These are phyloP conservation scores for Tachysurus vachellii DNA, from an alignment of 2,113 vertebrate species.

Conservation along the genomic window DNA sequence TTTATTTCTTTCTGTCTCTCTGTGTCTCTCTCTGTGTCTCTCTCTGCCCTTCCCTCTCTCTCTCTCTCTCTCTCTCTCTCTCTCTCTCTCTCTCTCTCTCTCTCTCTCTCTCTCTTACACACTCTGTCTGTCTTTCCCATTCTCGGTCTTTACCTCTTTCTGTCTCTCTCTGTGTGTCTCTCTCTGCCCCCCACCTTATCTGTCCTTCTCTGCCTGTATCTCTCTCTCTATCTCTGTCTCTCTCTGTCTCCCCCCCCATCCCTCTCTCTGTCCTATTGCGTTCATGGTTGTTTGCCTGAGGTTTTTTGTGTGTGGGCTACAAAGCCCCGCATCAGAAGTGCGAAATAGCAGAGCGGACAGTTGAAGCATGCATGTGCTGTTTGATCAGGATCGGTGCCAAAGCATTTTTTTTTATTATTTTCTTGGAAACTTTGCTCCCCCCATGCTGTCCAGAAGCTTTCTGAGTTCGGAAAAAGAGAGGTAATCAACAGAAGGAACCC, in stretches of 20 bases:
- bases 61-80: neutral
- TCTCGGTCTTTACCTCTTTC: no score
- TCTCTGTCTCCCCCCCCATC: neutral
- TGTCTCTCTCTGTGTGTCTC: neutral
- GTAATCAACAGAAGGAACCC: slow-evolving; percentile 55
- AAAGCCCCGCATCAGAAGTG: slow-evolving; percentile 47
- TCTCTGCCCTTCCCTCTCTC: neutral
- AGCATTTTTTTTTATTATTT: slow-evolving; percentile 39
- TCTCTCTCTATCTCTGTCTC: no score
- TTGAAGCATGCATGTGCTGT: slow-evolving; percentile 44
- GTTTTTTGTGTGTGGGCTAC: slow-evolving; percentile 24
- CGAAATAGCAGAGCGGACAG: slow-evolving; percentile 23
- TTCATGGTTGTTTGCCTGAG: slow-evolving; percentile 24
- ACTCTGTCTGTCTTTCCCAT: no score
- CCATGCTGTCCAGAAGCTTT: slow-evolving; percentile 46
- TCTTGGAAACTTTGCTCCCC: slow-evolving; percentile 49
- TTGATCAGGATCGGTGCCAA: slow-evolving; percentile 49
- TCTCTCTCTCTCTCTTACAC: neutral
- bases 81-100: neutral
- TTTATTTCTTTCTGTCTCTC: no score
- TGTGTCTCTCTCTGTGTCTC: neutral
- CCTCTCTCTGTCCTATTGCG: slow-evolving; percentile 1
- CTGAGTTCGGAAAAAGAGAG: slow-evolving; percentile 55
- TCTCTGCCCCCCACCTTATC: neutral
- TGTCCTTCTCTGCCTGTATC: no score